Evolutionary conservation across 2,888 invertebrate genomes (phyloP).

Genomic region (Stegana nigrithorax): DNA sequence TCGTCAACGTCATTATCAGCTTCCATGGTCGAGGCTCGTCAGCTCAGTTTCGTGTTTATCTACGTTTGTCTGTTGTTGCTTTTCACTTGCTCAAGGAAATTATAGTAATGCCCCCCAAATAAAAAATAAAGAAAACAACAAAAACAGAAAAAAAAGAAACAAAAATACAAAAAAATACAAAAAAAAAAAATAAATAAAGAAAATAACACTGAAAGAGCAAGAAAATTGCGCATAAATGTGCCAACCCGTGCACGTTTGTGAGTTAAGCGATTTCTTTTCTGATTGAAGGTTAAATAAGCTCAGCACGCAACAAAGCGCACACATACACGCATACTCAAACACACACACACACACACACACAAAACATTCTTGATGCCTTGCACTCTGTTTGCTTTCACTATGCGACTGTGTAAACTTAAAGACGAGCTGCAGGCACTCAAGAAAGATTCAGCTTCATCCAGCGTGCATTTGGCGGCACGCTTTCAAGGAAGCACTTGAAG

Average conservation of each 20-base stretch:
- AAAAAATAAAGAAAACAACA: not conserved
- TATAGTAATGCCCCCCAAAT: constrained; percentile 25
- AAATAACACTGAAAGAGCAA: not conserved
- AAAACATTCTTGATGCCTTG: not conserved
- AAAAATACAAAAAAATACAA: not conserved
- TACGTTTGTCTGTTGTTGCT: constrained; percentile 5
- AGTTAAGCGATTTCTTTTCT: constrained; percentile 19
- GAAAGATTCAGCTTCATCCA: too few relatives aligned
- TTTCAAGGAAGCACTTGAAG: too few relatives aligned
- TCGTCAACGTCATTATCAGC: not conserved
- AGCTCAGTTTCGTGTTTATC: too few relatives aligned
- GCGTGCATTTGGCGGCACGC: too few relatives aligned
- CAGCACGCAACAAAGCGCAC: constrained; percentile 26
- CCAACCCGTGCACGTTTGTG: constrained; percentile 32
- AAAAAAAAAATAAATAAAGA: not conserved
- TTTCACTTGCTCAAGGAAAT: not conserved
- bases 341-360: constrained; percentile 4
- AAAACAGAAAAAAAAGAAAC: not conserved
- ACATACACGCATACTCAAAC: constrained; percentile 15
- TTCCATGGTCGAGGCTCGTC: too few relatives aligned
- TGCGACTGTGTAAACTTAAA: too few relatives aligned
- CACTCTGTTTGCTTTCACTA: too few relatives aligned
- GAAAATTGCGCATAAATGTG: not conserved
- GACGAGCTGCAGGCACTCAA: not conserved
- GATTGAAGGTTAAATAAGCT: constrained; percentile 62